Base-by-base conservation (phyloP, 2,888 invertebrate genomes). In the Brassicogethes aeneus region DNA sequence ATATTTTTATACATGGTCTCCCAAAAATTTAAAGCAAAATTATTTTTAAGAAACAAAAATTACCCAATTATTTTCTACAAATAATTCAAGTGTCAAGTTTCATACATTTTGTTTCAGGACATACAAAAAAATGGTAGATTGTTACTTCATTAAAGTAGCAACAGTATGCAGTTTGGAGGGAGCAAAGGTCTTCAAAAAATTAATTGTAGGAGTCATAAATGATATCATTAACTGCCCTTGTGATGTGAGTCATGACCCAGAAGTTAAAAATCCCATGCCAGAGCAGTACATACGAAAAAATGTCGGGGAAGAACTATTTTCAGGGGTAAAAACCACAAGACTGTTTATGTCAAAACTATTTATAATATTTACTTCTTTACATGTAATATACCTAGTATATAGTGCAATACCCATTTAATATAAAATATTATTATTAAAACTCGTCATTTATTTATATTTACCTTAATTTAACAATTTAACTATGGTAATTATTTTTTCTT, bases 401-500 rank as follows among this genome's bases (percentile, higher is more conserved):
- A n/a, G n/a, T n/a, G n/a, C n/a, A n/a, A n/a, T n/a, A n/a, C n/a
- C n/a, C n/a, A n/a, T n/a, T n/a, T n/a, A n/a, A n/a, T n/a, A n/a
- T n/a, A n/a, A n/a, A n/a, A n/a, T n/a, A n/a, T n/a, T n/a, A n/a
- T n/a, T n/a, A n/a, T n/a, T n/a, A n/a, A n/a, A n/a, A n/a, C n/a
- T n/a, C n/a, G n/a, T n/a, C n/a, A n/a, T n/a, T n/a, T n/a, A n/a
- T n/a, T n/a, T n/a, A n/a, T n/a, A n/a, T n/a, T n/a, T n/a, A n/a
- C n/a, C n/a, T n/a, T n/a, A n/a, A n/a, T n/a, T n/a, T n/a, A n/a
- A n/a, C n/a, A n/a, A n/a, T n/a, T n/a, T n/a, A n/a, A n/a, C n/a
- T n/a, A n/a, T n/a, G n/a, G n/a, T n/a, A n/a, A 50, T 46, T 41
- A 48, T 37, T 49, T 52, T 69, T 75, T 81, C 65, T 89, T 92